These are phyloP conservation scores for Peromyscus leucopus DNA, from an alignment of 2,113 vertebrate genomes.

Conservation along the genomic window DNA sequence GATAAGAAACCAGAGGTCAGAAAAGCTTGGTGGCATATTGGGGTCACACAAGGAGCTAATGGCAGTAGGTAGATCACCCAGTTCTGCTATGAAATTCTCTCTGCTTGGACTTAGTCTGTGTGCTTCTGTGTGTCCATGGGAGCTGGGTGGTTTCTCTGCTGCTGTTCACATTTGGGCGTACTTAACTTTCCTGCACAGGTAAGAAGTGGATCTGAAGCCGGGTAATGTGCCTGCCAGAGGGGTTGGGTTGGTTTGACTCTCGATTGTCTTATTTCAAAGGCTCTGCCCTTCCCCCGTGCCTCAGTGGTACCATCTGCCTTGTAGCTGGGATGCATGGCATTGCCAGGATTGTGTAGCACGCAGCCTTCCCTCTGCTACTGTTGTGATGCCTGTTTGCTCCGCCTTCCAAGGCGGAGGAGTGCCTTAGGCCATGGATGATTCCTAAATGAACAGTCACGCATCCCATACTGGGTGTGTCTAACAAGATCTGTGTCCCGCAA, in stretches of 20 bases:
- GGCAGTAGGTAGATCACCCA: accelerated
- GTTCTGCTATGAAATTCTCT: neutral
- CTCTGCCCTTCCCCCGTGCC: neutral
- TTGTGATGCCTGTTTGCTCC: neutral
- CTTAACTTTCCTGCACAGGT: neutral
- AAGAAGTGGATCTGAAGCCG: neutral
- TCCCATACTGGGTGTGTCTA: neutral
- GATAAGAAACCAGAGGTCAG: neutral
- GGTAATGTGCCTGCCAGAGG: neutral
- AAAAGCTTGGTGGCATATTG: neutral
- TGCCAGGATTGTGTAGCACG: too few species aligned
- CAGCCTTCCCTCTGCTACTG: neutral
- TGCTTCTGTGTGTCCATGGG: too few species aligned
- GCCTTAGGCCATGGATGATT: neutral
- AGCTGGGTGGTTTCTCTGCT: too few species aligned
- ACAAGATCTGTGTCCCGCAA: neutral
- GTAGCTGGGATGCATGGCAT: accelerated
- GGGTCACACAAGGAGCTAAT: neutral
- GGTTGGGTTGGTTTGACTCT: neutral
- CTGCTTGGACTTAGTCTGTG: neutral
- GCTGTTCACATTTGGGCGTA: neutral
- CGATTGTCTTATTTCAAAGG: neutral
- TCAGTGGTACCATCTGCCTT: neutral
- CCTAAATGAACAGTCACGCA: neutral
- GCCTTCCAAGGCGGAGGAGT: neutral